Base-by-base conservation (phyloP, 2,113 vertebrate genomes). In the Triplophysa rosa region DNA sequence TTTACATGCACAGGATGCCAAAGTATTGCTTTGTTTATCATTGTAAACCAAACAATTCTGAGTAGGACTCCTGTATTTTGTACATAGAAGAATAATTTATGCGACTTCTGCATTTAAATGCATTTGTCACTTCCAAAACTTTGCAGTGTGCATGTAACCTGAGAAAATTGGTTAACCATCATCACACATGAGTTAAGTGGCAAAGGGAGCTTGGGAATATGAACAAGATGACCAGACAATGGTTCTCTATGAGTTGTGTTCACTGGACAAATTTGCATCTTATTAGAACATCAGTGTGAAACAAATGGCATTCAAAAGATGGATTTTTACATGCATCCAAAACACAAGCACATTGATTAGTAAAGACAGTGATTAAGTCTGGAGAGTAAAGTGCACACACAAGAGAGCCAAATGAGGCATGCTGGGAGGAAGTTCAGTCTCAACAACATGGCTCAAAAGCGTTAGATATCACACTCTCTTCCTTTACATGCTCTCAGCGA, bases 301-400 rank as follows among this genome's bases (percentile, higher is more conserved):
- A 11, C 8, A n/a, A 69, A 78, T 61, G 58, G 19, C 17, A 68
- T 61, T 33, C 16, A 29, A 49, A 8, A 52, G 29, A 52, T 49
- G 45, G 9, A 12, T 8, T 33, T 29, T 40, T 8, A 72, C 45
- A 56, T 33, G 56, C 61, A 72, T 8, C 0, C n/a, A 14, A 45
- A 69, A 69, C 19, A 52, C 80, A 73, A 88, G 86, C 87, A 90
- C 82, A 80, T 9, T 33, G 23, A 47, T 79, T 52, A 62, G 37
- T 54, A 42, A 64, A 62, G 87, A 84, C 84, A 90, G 82, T 83
- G 87, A 89, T 88, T 90, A 88, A 86, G 8, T 26, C 10, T 24
- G 19, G 26, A 70, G 26, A 70, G 82, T 78, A 86, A 52, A 73
- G 87, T 58, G 26, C 85, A 58, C 54, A 23, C 19, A 61, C 7